Conservation (phyloP, 2,888 invertebrate genomes). For the Drosophila mimica region DNA sequence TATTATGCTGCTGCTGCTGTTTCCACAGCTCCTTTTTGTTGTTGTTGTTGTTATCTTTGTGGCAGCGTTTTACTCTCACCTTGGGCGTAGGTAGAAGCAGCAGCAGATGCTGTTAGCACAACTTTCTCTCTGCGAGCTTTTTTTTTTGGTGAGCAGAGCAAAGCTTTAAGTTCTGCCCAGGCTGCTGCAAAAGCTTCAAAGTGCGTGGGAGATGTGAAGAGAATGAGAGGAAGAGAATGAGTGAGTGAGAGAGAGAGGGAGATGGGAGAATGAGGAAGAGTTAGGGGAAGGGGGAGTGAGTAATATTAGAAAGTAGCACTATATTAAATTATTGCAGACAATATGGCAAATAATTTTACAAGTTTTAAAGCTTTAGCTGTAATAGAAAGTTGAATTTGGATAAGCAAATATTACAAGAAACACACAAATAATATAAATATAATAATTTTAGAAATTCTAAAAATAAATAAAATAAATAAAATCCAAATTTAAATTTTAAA, state of each 20-base stretch:
- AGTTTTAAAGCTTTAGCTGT: background rate
- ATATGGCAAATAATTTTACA: background rate
- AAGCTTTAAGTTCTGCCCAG: constrained; percentile 31
- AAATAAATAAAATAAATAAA: background rate
- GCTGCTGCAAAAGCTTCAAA: constrained; percentile 26
- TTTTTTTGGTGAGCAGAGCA: constrained; percentile 22
- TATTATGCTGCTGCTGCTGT: constrained; percentile 63
- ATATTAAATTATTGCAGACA: constrained; percentile 12
- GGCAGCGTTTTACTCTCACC: constrained; percentile 66
- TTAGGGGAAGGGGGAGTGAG: background rate
- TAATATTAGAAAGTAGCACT: constrained; percentile 11
- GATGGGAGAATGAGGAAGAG: accelerated
- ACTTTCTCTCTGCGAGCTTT: constrained; percentile 44
- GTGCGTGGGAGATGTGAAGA: constrained; percentile 3
- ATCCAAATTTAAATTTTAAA: background rate
- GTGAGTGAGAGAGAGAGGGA: background rate
- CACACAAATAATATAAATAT: background rate
- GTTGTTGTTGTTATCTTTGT: constrained; percentile 62
- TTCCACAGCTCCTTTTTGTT: constrained; percentile 23
- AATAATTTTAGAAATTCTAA: background rate
- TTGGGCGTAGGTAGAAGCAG: constrained; percentile 44
- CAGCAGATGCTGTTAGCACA: constrained; percentile 34
- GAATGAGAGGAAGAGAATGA: background rate
- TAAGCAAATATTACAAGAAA: background rate
- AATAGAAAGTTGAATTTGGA: background rate